Conservation (phyloP, 2,797 vertebrate species). For the Fundulus diaphanus region DNA sequence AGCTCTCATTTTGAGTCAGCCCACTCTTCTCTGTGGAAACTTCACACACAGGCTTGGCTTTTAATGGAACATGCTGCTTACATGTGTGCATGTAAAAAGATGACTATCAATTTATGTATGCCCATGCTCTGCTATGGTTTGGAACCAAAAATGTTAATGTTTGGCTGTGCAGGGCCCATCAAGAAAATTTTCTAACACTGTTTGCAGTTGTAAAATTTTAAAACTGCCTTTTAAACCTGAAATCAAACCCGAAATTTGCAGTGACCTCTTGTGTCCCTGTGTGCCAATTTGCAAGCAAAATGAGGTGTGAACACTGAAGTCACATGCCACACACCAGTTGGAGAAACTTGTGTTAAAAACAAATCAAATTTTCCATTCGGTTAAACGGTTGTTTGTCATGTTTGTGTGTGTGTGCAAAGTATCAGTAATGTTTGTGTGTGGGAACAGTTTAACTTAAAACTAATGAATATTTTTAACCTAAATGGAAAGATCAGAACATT, state of each 20-base stretch:
- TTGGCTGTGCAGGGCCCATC: neutral
- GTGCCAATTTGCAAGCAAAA: conserved; percentile 27
- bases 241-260: neutral
- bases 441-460: neutral
- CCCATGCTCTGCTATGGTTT: neutral
- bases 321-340: conserved; percentile 1
- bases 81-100: conserved; percentile 26
- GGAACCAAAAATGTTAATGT: neutral
- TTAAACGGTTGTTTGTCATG: neutral
- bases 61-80: conserved; percentile 35
- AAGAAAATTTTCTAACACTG: neutral
- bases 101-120: neutral
- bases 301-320: neutral
- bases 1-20: conserved; percentile 74
- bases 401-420: neutral
- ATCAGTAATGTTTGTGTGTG: neutral
- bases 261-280: neutral
- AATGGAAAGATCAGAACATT: neutral
- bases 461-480: neutral
- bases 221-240: neutral
- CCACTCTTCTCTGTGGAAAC: conserved; percentile 74
- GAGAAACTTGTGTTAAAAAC: conserved; percentile 12
- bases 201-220: neutral
- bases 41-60: conserved; percentile 57
- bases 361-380: conserved; percentile 10